phyloP scores from a whole-genome alignment of 2,113 vertebrate species.

The Hiodon alosoides region DNA sequence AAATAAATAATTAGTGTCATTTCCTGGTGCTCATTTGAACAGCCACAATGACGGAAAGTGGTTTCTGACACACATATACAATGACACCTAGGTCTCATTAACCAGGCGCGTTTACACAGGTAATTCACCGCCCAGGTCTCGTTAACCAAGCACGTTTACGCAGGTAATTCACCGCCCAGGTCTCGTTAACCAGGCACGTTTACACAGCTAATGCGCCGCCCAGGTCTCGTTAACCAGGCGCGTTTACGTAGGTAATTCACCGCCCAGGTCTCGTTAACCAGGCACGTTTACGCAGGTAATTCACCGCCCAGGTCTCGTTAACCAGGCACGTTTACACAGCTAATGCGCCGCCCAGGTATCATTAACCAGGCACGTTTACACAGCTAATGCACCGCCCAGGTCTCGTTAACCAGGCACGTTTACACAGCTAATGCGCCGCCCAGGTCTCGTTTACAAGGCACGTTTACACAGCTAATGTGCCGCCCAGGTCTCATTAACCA shows the following conservation, averaged over 20 bases:
- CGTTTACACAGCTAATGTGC: conserved; percentile 48
- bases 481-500: no score
- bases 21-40: conserved; percentile 64
- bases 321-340: conserved; percentile 48
- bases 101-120: conserved; percentile 54
- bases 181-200: no score
- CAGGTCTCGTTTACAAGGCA: no score
- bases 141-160: no score
- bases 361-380: conserved; percentile 47
- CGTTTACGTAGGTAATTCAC: conserved; percentile 58
- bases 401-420: conserved; percentile 34
- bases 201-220: no score
- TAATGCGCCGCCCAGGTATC: no score
- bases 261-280: conserved; percentile 65
- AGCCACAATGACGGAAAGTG: conserved; percentile 41
- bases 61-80: no score
- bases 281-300: no score
- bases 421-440: no score
- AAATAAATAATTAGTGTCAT: conserved; percentile 76
- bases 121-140: conserved; percentile 61
- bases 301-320: no score
- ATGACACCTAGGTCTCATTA: no score
- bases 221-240: conserved; percentile 31
- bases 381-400: conserved; percentile 58
- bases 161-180: no score